Conservation (phyloP, 2,888 invertebrate species). For the Athrips mouffetella region DNA sequence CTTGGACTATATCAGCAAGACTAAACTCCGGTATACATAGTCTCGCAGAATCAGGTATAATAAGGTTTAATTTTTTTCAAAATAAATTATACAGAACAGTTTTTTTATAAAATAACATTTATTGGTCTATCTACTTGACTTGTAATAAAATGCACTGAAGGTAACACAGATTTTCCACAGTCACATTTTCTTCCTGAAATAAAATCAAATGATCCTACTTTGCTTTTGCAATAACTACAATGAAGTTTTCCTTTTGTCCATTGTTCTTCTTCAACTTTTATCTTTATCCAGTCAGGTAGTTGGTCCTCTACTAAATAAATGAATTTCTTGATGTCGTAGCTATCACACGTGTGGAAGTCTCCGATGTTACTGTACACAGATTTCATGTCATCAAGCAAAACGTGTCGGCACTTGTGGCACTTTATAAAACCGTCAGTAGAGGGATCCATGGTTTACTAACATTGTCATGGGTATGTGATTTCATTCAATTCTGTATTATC, state of each 20-base stretch:
- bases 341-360: slow-evolving; percentile 38
- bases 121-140: slow-evolving; percentile 80
- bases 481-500: too few relatives aligned
- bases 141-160: slow-evolving; percentile 79
- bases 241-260: slow-evolving; percentile 84
- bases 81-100: slow-evolving; percentile 1
- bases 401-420: slow-evolving; percentile 69
- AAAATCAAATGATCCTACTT: slow-evolving; percentile 83
- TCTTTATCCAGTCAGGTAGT: slow-evolving; percentile 77
- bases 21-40: too few relatives aligned
- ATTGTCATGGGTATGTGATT: too few relatives aligned
- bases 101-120: slow-evolving; percentile 18
- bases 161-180: slow-evolving; percentile 75
- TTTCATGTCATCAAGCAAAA: slow-evolving; percentile 43
- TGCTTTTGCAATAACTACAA: slow-evolving; percentile 79
- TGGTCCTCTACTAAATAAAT: slow-evolving; percentile 77
- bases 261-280: slow-evolving; percentile 70
- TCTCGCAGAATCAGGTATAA: too few relatives aligned
- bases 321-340: slow-evolving; percentile 50
- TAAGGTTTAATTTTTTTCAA: too few relatives aligned
- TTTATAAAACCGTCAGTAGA: slow-evolving; percentile 38
- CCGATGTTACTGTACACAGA: slow-evolving; percentile 13
- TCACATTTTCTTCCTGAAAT: slow-evolving; percentile 80
- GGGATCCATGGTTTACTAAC: too few relatives aligned
- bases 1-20: too few relatives aligned